A percentile compares a stretch with the other conserved stretches of the same genome.
Conservation (phyloP, 2,797 vertebrate genomes). For the Novumbra hubbsi region DNA sequence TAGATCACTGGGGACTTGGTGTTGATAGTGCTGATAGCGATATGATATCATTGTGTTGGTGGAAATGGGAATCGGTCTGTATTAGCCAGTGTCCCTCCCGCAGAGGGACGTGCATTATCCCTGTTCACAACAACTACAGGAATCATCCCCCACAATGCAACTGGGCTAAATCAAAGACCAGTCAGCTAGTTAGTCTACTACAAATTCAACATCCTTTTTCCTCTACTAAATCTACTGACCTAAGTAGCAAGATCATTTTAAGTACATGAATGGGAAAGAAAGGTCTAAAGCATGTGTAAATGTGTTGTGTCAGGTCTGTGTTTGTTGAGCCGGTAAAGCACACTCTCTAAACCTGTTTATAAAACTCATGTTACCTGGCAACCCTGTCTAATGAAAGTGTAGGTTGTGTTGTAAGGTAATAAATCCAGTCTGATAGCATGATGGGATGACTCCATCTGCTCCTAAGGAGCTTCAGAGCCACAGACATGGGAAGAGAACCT, state of each 20-base stretch:
- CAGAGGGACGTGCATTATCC: conserved; percentile 1
- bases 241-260: background rate
- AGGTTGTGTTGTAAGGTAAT: conserved; percentile 51
- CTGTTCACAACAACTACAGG: conserved; percentile 12
- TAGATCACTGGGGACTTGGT: conserved; percentile 17
- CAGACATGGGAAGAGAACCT: conserved; percentile 56
- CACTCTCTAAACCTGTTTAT: conserved; percentile 29
- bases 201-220: background rate
- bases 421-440: conserved; percentile 60
- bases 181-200: background rate
- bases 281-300: background rate
- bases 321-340: conserved; percentile 34
- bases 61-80: conserved; percentile 9
- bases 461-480: conserved; percentile 40
- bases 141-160: conserved; percentile 7
- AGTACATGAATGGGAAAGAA: background rate
- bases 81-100: conserved; percentile 15
- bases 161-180: background rate
- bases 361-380: conserved; percentile 49
- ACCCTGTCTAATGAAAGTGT: conserved; percentile 53
- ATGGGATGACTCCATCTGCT: conserved; percentile 59
- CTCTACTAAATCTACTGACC: background rate
- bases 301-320: conserved; percentile 18
- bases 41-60: conserved; percentile 3
- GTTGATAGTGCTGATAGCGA: conserved; percentile 22